phyloP scores from a whole-genome alignment of 2,113 vertebrate genomes.

The Gobio gobio region DNA sequence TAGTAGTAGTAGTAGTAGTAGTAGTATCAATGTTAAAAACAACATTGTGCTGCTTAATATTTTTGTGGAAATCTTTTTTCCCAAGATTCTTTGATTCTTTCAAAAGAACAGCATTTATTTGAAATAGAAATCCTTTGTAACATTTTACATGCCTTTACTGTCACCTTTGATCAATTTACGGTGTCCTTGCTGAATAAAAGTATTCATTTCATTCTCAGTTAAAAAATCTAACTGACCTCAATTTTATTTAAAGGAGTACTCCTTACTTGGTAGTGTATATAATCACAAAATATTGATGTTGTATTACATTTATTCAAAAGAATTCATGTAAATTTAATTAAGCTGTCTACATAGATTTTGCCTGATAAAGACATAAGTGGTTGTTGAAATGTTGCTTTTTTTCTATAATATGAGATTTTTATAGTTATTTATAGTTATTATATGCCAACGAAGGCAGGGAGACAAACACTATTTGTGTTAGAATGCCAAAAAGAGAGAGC shows the following conservation, averaged over 20 bases:
- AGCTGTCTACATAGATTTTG: background rate
- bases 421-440: background rate
- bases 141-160: background rate
- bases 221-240: background rate
- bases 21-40: too few species aligned
- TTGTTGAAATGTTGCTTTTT: background rate
- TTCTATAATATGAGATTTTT: background rate
- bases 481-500: background rate
- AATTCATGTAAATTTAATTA: background rate
- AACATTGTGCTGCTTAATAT: background rate
- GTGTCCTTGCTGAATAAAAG: background rate
- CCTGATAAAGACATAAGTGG: background rate
- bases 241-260: background rate
- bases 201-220: background rate
- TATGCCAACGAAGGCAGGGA: background rate
- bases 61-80: background rate
- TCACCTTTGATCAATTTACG: background rate
- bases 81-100: too few species aligned
- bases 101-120: background rate
- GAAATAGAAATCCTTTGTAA: background rate
- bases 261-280: too few species aligned
- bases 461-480: background rate
- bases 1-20: too few species aligned
- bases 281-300: background rate
- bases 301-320: background rate